phyloP scores from a whole-genome alignment of 2,888 invertebrate genomes.

The Sicus ferrugineus region DNA sequence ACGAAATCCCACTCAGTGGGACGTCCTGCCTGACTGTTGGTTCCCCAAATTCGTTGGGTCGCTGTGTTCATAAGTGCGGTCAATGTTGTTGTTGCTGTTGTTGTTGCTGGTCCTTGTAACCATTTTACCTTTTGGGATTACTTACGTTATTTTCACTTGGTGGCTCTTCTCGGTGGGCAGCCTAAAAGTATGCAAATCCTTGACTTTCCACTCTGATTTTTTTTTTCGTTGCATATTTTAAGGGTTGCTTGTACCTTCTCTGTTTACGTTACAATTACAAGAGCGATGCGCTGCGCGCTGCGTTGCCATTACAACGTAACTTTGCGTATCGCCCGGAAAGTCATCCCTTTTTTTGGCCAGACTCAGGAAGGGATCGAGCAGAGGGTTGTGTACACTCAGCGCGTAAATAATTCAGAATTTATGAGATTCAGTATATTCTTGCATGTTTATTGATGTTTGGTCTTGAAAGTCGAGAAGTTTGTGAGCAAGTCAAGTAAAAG shows the following conservation, averaged over 20 bases:
- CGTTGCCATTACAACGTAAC: neutral
- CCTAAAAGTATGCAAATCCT: constrained; percentile 7
- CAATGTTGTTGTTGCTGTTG: neutral
- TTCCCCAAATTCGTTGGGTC: neutral
- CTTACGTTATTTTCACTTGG: neutral
- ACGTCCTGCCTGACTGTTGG: constrained; percentile 2
- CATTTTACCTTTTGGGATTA: neutral
- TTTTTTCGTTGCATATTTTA: constrained; percentile 7
- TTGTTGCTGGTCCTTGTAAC: constrained; percentile 1
- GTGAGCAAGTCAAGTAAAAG: neutral
- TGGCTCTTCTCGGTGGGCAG: neutral
- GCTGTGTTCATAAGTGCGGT: too few relatives aligned
- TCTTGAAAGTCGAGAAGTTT: constrained; percentile 9
- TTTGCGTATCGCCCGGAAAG: neutral
- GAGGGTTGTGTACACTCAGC: neutral
- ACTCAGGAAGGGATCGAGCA: neutral
- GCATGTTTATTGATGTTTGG: constrained; percentile 20
- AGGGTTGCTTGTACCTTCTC: constrained; percentile 1
- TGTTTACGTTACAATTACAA: constrained; percentile 27
- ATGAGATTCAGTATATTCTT: constrained; percentile 8
- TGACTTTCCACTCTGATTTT: neutral
- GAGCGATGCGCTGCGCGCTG: too few relatives aligned
- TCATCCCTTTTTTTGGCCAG: neutral
- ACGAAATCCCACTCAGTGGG: constrained; percentile 35
- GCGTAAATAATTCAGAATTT: constrained; percentile 17